These are phyloP conservation scores for Tor tambroides DNA, from an alignment of 2,113 vertebrate genomes.

Conservation along the genomic window DNA sequence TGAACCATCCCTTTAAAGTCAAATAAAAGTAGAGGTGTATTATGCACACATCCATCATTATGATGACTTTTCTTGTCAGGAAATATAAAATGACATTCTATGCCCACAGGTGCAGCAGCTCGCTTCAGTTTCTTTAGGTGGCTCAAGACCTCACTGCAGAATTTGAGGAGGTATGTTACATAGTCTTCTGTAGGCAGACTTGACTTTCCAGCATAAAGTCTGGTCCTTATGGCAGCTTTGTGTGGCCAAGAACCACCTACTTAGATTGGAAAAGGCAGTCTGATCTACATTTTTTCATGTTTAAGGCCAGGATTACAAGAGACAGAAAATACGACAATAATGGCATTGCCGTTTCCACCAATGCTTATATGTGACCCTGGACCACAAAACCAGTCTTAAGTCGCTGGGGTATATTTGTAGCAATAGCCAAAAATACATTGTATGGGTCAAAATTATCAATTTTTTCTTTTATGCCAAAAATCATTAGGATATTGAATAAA, in stretches of 20 bases:
- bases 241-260: background rate
- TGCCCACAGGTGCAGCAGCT: slow-evolving; percentile 83
- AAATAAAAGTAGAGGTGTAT: too few species aligned
- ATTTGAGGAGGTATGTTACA: slow-evolving; percentile 79
- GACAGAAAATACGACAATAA: background rate
- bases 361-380: too few species aligned
- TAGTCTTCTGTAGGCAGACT: background rate
- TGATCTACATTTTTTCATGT: background rate
- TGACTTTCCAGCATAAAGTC: background rate
- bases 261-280: background rate
- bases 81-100: background rate
- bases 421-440: too few species aligned
- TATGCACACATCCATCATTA: too few species aligned
- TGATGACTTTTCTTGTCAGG: background rate
- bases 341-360: background rate
- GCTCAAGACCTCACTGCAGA: slow-evolving; percentile 79
- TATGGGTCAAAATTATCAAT: too few species aligned
- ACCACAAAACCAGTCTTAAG: too few species aligned
- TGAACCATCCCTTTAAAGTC: too few species aligned
- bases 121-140: slow-evolving; percentile 91
- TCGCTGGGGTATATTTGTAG: too few species aligned
- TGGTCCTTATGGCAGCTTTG: background rate
- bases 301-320: background rate
- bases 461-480: too few species aligned
- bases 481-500: too few species aligned